These are phyloP conservation scores for Petrolisthes cinctipes DNA, from an alignment of 2,888 invertebrate genomes.

Conservation along the genomic window DNA sequence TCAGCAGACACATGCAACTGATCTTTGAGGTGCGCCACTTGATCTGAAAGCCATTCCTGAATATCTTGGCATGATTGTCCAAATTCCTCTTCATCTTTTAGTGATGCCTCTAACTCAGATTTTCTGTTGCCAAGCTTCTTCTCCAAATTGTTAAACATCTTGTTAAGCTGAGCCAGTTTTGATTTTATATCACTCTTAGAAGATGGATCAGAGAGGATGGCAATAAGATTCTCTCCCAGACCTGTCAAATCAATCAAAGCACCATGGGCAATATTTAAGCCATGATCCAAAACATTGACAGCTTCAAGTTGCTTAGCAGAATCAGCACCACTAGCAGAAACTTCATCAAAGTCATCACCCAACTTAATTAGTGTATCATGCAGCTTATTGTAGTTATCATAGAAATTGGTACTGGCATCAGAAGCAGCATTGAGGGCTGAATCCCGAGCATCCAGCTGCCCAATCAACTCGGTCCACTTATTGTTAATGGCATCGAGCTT, in stretches of 20 bases:
- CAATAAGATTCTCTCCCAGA: slow-evolving; percentile 87
- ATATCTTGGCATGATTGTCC: slow-evolving; percentile 89
- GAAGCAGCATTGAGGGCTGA: slow-evolving; percentile 90
- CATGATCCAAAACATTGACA: slow-evolving; percentile 87
- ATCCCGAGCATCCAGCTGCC: slow-evolving; percentile 88
- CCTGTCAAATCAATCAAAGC: slow-evolving; percentile 88
- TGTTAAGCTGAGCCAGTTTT: slow-evolving; percentile 86
- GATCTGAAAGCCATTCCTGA: slow-evolving; percentile 88
- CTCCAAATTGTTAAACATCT: slow-evolving; percentile 88
- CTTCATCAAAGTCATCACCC: slow-evolving; percentile 87
- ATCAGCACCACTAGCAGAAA: slow-evolving; percentile 79
- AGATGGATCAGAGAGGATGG: slow-evolving; percentile 89
- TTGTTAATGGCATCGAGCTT: slow-evolving; percentile 80
- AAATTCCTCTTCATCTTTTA: slow-evolving; percentile 88
- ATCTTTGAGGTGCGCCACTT: slow-evolving; percentile 81
- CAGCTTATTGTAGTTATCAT: slow-evolving; percentile 85
- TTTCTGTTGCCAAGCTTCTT: slow-evolving; percentile 90
- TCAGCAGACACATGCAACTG: slow-evolving; percentile 89
- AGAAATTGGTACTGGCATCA: slow-evolving; percentile 92
- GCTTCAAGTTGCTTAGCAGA: slow-evolving; percentile 89
- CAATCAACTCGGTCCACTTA: slow-evolving; percentile 84
- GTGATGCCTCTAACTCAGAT: slow-evolving; percentile 88
- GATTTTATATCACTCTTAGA: slow-evolving; percentile 91
- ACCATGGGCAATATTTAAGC: slow-evolving; percentile 89
- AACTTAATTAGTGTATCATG: slow-evolving; percentile 89